phyloP scores from a whole-genome alignment of 2,113 vertebrate species.

The Delphinus delphis region DNA sequence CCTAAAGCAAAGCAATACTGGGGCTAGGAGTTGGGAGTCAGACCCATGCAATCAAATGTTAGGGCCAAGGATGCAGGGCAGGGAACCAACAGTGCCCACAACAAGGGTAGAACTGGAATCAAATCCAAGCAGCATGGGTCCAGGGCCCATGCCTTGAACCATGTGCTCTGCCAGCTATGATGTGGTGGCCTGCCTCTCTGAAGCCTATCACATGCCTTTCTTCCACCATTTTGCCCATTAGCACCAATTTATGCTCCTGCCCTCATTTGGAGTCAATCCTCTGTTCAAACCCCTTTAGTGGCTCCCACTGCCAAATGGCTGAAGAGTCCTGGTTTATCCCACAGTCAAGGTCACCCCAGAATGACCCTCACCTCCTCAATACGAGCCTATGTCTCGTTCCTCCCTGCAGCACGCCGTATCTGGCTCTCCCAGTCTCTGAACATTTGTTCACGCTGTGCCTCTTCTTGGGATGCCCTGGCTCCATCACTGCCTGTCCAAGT shows the following conservation, averaged over 20 bases:
- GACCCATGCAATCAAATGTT: not conserved
- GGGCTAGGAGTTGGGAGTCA: not conserved
- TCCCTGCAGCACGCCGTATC: rapidly evolving
- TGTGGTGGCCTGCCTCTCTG: not conserved
- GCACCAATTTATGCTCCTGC: too few species aligned
- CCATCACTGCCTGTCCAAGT: not conserved
- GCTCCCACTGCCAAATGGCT: not conserved
- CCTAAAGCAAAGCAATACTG: not conserved
- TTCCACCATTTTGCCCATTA: not conserved
- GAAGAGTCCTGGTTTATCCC: not conserved
- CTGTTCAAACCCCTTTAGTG: not conserved
- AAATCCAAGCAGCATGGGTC: not conserved
- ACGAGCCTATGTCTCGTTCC: not conserved
- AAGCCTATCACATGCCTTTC: not conserved
- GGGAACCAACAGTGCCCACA: rapidly evolving
- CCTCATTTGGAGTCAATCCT: not conserved
- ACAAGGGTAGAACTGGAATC: not conserved
- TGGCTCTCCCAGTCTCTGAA: not conserved
- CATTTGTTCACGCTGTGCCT: rapidly evolving
- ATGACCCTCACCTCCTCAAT: not conserved
- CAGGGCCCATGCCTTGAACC: not conserved
- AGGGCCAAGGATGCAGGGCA: not conserved
- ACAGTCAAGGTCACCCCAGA: not conserved
- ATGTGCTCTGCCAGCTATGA: not conserved
- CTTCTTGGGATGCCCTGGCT: not conserved